These are phyloP conservation scores for Novumbra hubbsi DNA, from an alignment of 2,797 vertebrate genomes.

Conservation along the genomic window DNA sequence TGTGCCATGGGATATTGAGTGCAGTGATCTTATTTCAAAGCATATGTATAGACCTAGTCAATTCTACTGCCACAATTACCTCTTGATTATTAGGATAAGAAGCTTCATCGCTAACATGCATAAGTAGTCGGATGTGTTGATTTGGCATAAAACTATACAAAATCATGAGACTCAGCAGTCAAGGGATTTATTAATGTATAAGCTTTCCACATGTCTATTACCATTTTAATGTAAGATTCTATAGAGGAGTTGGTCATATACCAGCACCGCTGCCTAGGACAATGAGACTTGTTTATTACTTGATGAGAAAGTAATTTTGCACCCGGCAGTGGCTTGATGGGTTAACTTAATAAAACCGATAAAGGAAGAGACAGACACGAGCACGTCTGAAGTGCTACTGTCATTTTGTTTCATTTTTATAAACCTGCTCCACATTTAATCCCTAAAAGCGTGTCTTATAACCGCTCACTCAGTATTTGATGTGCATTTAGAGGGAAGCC, in stretches of 20 bases:
- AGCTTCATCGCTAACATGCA: too few species aligned
- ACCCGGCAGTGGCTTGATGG: background rate
- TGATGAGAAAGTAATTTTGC: conserved; percentile 6
- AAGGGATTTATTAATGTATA: too few species aligned
- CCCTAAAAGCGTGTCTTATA: background rate
- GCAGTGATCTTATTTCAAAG: background rate
- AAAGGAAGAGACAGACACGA: conserved; percentile 5
- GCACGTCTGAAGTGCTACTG: background rate
- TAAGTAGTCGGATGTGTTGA: too few species aligned
- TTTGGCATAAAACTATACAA: too few species aligned
- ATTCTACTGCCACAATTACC: too few species aligned
- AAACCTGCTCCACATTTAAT: conserved; percentile 5
- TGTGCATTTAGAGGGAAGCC: background rate
- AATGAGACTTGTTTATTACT: conserved; percentile 5
- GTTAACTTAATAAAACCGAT: conserved; percentile 21
- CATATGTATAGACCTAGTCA: too few species aligned
- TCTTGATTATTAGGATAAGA: too few species aligned
- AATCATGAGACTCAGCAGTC: too few species aligned
- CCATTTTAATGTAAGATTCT: background rate
- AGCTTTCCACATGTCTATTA: too few species aligned
- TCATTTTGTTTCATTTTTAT: background rate
- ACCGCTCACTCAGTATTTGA: background rate
- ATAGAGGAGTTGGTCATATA: background rate
- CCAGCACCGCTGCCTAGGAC: background rate
- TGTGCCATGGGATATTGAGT: background rate